Conservation (phyloP, 2,797 vertebrate genomes). For the Etheostoma perlongum region DNA sequence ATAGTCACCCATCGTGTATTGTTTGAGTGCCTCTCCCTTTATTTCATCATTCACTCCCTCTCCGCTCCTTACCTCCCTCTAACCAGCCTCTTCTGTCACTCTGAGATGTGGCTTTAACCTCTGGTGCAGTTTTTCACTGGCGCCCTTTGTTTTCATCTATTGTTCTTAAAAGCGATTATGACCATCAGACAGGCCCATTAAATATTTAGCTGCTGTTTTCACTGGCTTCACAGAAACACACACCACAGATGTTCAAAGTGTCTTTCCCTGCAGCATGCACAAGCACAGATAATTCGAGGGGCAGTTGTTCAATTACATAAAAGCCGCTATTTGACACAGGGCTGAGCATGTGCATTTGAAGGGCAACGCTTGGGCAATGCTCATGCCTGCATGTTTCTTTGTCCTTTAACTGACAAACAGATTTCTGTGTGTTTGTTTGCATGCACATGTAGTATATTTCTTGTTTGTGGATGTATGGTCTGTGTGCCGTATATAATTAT, state of each 20-base stretch:
- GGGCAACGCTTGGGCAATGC: not conserved
- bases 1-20: slow-evolving; percentile 68
- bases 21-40: slow-evolving; percentile 56
- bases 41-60: not conserved
- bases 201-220: slow-evolving; percentile 80
- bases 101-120: slow-evolving; percentile 61
- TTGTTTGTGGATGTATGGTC: not conserved
- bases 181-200: slow-evolving; percentile 79
- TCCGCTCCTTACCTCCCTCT: not conserved
- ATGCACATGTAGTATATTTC: not conserved
- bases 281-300: slow-evolving; percentile 41
- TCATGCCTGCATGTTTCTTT: not conserved
- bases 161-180: slow-evolving; percentile 82
- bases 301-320: slow-evolving; percentile 49
- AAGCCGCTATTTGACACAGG: slow-evolving; percentile 37
- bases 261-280: slow-evolving; percentile 28
- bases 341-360: slow-evolving; percentile 23
- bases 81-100: slow-evolving; percentile 49
- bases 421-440: not conserved
- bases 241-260: slow-evolving; percentile 68
- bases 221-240: slow-evolving; percentile 62
- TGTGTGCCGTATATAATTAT: slow-evolving; percentile 36
- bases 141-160: slow-evolving; percentile 77
- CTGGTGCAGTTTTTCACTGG: slow-evolving; percentile 47
- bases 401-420: not conserved